A percentile compares a stretch with the other conserved stretches of the same genome.
phyloP scores from a whole-genome alignment of 2,113 vertebrate genomes.

The Sebastes fasciatus region DNA sequence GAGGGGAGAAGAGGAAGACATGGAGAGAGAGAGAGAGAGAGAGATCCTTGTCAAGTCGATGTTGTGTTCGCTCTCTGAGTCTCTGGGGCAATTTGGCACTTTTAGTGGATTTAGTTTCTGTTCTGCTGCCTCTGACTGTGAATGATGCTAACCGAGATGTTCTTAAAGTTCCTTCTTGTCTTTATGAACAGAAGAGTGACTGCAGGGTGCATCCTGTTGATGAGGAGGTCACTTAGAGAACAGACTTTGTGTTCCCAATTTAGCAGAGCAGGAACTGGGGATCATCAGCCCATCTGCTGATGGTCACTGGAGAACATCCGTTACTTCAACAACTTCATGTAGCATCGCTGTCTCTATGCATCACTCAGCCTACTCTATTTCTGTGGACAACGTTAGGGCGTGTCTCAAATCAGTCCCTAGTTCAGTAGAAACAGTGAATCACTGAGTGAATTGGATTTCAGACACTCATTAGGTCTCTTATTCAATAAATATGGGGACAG shows the following conservation, averaged over 20 bases:
- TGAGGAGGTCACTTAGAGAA: slow-evolving; percentile 72
- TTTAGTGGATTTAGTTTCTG: slow-evolving; percentile 59
- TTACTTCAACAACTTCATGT: slow-evolving; percentile 50
- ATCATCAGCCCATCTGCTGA: slow-evolving; percentile 68
- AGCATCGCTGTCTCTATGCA: slow-evolving; percentile 7
- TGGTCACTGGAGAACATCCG: slow-evolving; percentile 61
- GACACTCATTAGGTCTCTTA: slow-evolving; percentile 13
- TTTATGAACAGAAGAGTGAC: slow-evolving; percentile 69
- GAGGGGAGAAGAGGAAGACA: slow-evolving; percentile 37
- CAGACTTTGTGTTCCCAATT: slow-evolving; percentile 73
- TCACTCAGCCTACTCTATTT: background rate
- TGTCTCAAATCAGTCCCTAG: background rate
- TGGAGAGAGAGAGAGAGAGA: slow-evolving; percentile 42
- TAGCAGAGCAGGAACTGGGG: slow-evolving; percentile 59
- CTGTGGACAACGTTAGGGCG: background rate
- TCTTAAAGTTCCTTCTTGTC: slow-evolving; percentile 58
- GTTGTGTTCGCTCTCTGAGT: slow-evolving; percentile 39
- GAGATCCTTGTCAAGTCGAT: slow-evolving; percentile 68
- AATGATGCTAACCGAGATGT: slow-evolving; percentile 56
- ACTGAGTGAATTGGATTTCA: slow-evolving; percentile 37
- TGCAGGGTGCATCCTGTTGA: slow-evolving; percentile 76
- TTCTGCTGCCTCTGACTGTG: slow-evolving; percentile 52
- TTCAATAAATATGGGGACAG: slow-evolving; percentile 20
- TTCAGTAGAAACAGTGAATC: slow-evolving; percentile 25
- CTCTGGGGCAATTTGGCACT: slow-evolving; percentile 63